Percentiles rank a stretch among this genome's conserved stretches.
These are phyloP conservation scores for Musca vetustissima DNA, from an alignment of 1,140 invertebrate species.

Conservation along the genomic window DNA sequence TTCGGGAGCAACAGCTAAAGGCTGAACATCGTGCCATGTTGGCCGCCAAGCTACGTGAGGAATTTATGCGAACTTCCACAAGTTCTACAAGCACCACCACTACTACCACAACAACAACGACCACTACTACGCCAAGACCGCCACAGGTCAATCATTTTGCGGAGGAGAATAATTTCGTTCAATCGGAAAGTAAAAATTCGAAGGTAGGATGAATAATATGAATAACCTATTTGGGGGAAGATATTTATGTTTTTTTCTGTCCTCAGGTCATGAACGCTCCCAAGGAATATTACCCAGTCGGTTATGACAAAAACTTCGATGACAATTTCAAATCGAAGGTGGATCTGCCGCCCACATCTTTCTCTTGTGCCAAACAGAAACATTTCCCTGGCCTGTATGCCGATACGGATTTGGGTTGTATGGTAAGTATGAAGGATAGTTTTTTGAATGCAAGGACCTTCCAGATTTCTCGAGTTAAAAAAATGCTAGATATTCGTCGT, in stretches of 20 bases:
- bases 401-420: slow-evolving; percentile 87
- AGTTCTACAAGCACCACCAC: slow-evolving; percentile 57
- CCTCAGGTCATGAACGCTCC: slow-evolving; percentile 83
- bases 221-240: slow-evolving; percentile 36
- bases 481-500: too few relatives aligned
- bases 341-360: slow-evolving; percentile 81
- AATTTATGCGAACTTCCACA: slow-evolving; percentile 53
- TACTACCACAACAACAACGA: slow-evolving; percentile 44
- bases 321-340: slow-evolving; percentile 83
- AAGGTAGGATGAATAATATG: slow-evolving; percentile 45
- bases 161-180: slow-evolving; percentile 14
- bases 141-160: slow-evolving; percentile 36
- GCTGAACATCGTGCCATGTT: slow-evolving; percentile 50
- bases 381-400: slow-evolving; percentile 88
- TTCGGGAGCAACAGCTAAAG: slow-evolving; percentile 69
- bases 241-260: neutral
- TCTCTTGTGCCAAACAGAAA: slow-evolving; percentile 86
- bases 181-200: slow-evolving; percentile 45
- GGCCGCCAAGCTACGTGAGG: slow-evolving; percentile 44
- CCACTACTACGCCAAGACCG: slow-evolving; percentile 38
- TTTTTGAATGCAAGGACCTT: too few relatives aligned
- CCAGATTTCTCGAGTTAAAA: too few relatives aligned
- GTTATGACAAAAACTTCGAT: slow-evolving; percentile 85
- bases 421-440: too few relatives aligned
- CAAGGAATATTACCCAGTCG: slow-evolving; percentile 81